Evolutionary conservation across 1,140 invertebrate genomes (phyloP).

Genomic region (Drosophila eugracilis): DNA sequence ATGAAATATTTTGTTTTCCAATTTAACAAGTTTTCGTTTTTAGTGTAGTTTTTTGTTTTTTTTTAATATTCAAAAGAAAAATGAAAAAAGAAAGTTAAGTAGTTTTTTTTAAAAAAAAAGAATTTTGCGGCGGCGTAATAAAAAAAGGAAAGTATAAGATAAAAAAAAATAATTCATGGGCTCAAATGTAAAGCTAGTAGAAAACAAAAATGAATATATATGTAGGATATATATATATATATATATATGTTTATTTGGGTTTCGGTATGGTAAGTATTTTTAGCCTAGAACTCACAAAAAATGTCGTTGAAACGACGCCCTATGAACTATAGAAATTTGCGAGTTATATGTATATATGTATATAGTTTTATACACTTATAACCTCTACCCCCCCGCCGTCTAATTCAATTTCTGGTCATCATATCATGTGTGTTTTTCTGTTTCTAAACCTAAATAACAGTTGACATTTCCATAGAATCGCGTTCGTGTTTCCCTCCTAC

Average conservation of each 20-base stretch:
- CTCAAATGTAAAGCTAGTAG: constrained; percentile 11
- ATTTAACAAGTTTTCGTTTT: constrained; percentile 27
- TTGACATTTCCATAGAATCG: constrained; percentile 38
- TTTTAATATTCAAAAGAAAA: constrained; percentile 4
- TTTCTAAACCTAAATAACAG: constrained; percentile 57
- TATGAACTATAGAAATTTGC: constrained; percentile 26
- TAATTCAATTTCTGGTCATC: constrained; percentile 13
- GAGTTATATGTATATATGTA: background rate
- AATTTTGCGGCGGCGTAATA: constrained; percentile 42
- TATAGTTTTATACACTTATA: constrained; percentile 1
- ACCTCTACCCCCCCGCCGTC: background rate
- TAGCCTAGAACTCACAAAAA: constrained; percentile 48
- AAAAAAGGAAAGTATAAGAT: constrained; percentile 12
- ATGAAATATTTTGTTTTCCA: constrained; percentile 8
- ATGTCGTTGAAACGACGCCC: constrained; percentile 54
- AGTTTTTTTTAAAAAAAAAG: constrained; percentile 10
- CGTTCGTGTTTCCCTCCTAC: constrained; percentile 34
- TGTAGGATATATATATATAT: too few relatives aligned
- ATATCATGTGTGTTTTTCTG: constrained; percentile 6
- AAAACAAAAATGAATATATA: constrained; percentile 28
- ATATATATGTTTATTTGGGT: constrained; percentile 22
- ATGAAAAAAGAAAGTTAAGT: constrained; percentile 7
- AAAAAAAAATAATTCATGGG: constrained; percentile 24
- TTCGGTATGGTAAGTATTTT: constrained; percentile 13
- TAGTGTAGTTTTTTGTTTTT: background rate